phyloP scores from a whole-genome alignment of 1,140 invertebrate species.

The Diuraphis noxia region DNA sequence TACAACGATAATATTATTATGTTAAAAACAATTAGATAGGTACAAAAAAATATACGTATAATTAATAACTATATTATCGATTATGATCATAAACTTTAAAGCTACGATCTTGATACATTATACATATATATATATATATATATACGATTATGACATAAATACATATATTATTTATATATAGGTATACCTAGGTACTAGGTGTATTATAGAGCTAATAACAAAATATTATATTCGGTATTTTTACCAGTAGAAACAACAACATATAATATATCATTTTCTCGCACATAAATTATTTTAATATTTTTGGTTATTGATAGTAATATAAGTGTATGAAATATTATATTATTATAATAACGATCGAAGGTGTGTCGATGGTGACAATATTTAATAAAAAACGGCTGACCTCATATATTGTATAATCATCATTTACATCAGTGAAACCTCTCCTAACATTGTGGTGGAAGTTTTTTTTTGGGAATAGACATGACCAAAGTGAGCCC shows the following conservation, averaged over 20 bases:
- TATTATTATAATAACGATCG: neutral
- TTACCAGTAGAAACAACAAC: neutral
- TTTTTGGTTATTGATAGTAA: neutral
- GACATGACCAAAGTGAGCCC: no score
- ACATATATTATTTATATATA: neutral
- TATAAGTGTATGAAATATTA: neutral
- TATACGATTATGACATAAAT: neutral
- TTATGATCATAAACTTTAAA: neutral
- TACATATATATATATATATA: no score
- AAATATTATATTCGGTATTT: neutral
- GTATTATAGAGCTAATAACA: conserved; percentile 8
- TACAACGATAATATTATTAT: neutral
- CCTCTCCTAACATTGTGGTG: neutral
- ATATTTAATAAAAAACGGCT: neutral
- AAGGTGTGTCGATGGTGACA: no score
- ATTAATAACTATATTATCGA: neutral
- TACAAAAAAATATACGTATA: neutral
- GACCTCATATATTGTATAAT: neutral
- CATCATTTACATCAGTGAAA: neutral
- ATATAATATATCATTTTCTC: neutral
- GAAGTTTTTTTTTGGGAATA: neutral
- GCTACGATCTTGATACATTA: neutral
- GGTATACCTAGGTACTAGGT: neutral
- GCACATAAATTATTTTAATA: neutral
- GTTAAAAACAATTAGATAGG: conserved; percentile 32